Base-by-base conservation (phyloP, 2,113 vertebrate genomes). In the Bombycilla garrulus region DNA sequence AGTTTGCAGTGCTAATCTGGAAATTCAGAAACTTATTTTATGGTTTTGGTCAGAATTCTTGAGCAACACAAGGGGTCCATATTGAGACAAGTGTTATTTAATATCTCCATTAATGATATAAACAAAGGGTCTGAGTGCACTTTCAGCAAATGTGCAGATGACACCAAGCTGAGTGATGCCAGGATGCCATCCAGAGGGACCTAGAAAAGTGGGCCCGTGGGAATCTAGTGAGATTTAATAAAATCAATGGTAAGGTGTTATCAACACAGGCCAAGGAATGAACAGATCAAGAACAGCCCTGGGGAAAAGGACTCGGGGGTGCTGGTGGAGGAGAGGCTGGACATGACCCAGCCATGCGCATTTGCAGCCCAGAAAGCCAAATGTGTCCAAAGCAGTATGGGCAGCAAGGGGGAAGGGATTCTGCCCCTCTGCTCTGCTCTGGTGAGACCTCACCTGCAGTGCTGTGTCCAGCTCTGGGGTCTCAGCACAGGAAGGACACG, bases 241-340 rank as follows among this genome's bases (percentile, higher is more conserved):
- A 31, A 14, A 54, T 6, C 38, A 40, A 26, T 24, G 19, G 9
- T 12, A 76, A 61, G 11, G 17, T 61, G 21, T 29, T 40, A 40
- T 54, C 29, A 40, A 9, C 10, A 54, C 4, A 54, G 11, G 45
- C 38, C 0, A 1, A 14, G 9, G n/a, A 29, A 54, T 19, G 25
- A 76, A 31, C 5, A 15, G 17, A 35, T 35, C 0, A 1, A 31
- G 53, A 60, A 2, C 53, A 67, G 20, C 29, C 25, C 7, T 0
- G 53, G 19, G 9, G 11, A 74, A 45, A 73, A 38, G 28, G 18
- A 40, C 14, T 4, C 40, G 15, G 31, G 18, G 6, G 8, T 33
- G 50, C 31, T 57, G 22, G 1, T 33, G 58, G 15, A 22, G 58
- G 58, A 44, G 51, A 57, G 17, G 24, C 53, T 69, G 62, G 47